Percentiles rank a stretch among this genome's conserved stretches.
Evolutionary conservation across 30 jellyfish, hydroid and myxozoan species (phyloP).

Genomic region (Aurelia sp.): DNA sequence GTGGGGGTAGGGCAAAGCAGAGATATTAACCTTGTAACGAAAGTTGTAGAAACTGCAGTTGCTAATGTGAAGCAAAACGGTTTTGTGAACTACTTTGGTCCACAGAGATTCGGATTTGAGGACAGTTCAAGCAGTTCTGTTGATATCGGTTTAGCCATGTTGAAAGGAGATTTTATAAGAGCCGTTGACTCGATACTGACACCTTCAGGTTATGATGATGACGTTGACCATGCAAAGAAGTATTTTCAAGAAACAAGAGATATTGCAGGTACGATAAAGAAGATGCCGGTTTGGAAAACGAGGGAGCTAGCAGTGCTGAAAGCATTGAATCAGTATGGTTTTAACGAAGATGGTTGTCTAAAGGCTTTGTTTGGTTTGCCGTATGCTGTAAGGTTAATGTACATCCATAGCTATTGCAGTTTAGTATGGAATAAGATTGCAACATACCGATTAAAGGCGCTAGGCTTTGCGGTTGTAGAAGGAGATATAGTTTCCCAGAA

Average conservation of each 20-base stretch:
- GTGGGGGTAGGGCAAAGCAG: background rate
- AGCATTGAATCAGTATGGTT: conserved; percentile 77
- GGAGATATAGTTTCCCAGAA: conserved; percentile 64
- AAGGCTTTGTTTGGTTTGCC: conserved; percentile 66
- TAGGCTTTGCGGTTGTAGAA: conserved; percentile 28
- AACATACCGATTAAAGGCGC: conserved; percentile 26
- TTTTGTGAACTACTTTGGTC: conserved; percentile 79
- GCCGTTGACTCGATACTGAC: conserved; percentile 68
- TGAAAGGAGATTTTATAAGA: conserved; percentile 43
- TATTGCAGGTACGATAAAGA: conserved; percentile 42
- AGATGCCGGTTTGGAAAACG: conserved; percentile 72
- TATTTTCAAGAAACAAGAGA: conserved; percentile 51
- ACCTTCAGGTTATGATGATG: conserved; percentile 56
- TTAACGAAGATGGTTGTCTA: conserved; percentile 64
- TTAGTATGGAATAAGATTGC: conserved; percentile 76
- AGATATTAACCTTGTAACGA: background rate
- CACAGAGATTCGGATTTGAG: conserved; percentile 81
- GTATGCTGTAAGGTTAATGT: conserved; percentile 60
- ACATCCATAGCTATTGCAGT: conserved; percentile 88
- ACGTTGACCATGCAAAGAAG: conserved; percentile 54
- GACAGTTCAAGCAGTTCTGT: conserved; percentile 30
- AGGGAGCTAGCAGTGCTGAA: conserved; percentile 63
- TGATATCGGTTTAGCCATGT: conserved; percentile 65
- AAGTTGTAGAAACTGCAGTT: conserved; percentile 21
- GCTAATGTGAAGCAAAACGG: conserved; percentile 30